Percentiles rank a stretch among this genome's conserved stretches.
phyloP scores from a whole-genome alignment of 1,140 invertebrate genomes.

The Cydia amplana region DNA sequence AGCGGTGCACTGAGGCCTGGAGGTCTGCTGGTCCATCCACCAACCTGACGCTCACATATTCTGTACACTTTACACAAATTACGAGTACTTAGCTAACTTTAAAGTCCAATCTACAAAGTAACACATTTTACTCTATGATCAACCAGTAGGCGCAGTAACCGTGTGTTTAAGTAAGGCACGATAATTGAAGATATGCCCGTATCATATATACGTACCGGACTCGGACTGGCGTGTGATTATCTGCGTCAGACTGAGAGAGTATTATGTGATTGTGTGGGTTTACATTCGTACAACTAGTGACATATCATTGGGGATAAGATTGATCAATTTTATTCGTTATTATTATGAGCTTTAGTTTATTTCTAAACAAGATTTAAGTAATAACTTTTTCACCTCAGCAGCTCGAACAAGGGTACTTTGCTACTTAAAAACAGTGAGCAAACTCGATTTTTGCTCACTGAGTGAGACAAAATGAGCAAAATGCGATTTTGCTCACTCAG shows the following conservation, averaged over 20 bases:
- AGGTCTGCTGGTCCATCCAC: too few relatives aligned
- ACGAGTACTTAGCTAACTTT: background rate
- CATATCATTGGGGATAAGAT: background rate
- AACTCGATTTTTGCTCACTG: too few relatives aligned
- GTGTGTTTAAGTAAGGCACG: slow-evolving; percentile 77
- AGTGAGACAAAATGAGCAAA: too few relatives aligned
- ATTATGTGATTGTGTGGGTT: background rate
- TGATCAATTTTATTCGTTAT: background rate
- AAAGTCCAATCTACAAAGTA: background rate
- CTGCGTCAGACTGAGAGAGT: slow-evolving; percentile 46
- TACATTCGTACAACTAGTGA: background rate
- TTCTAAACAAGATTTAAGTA: too few relatives aligned
- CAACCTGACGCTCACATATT: too few relatives aligned
- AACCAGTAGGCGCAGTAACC: slow-evolving; percentile 62
- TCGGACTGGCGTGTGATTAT: slow-evolving; percentile 69
- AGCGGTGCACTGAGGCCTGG: too few relatives aligned
- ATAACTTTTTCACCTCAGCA: too few relatives aligned
- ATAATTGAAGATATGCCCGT: slow-evolving; percentile 75
- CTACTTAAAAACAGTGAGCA: too few relatives aligned
- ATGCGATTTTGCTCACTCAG: too few relatives aligned
- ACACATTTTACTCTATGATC: slow-evolving; percentile 52
- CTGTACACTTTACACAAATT: background rate
- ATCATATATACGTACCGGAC: slow-evolving; percentile 66
- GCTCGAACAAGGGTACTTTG: too few relatives aligned
- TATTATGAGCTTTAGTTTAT: background rate